Base-by-base conservation (phyloP, 1,140 invertebrate genomes). In the Aphelenchoides avenae region DNA sequence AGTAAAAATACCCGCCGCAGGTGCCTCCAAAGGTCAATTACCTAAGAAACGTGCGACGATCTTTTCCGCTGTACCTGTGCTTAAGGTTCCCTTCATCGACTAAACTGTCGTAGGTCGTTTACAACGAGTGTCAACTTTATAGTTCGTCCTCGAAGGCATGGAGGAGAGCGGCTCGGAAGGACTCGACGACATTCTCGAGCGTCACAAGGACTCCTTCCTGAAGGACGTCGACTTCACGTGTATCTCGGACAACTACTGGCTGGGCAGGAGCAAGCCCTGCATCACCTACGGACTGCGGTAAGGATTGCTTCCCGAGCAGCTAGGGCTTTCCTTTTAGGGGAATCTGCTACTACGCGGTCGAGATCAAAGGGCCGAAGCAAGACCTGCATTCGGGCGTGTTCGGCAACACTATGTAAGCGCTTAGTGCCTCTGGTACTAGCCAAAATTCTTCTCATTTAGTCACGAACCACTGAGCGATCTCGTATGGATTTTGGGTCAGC, bases 181-280 rank as follows among this genome's bases (percentile, higher is more conserved):
- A 29, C 80, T 98, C 9, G 91, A 97, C 77, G 87, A 89, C 2
- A 78, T 95, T 13, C 79, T 98, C 1, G 79, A 84, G 59, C 75
- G 84, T 3, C 81, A 83, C 59, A 90, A 91, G 78, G 82, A 86
- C 52, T 80, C 78, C 48, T 97, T 94, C 48, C 66, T 75, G 20
- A 30, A 79, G 66, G 83, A 84, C 76, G 85, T 92, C 0, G 92
- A 97, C 78, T 95, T 85, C 81, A 89, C 95, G 29, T 96, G 91
- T 77, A 96, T 98, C 71, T 95, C 91, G 37, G 94, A 98, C 76
- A 98, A 96, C 80, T 98, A 97, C 74, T 98, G 93, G 94, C 78
- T 98, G 18, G 93, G 93, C 5, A 96, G 87, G 33, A 87, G 85
- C 9, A 93, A 93, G 76, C 94, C 94, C 0, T 98, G 93, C 77